These are phyloP conservation scores for Gryon sp. DNA, from an alignment of 1,140 invertebrate genomes.

Conservation along the genomic window DNA sequence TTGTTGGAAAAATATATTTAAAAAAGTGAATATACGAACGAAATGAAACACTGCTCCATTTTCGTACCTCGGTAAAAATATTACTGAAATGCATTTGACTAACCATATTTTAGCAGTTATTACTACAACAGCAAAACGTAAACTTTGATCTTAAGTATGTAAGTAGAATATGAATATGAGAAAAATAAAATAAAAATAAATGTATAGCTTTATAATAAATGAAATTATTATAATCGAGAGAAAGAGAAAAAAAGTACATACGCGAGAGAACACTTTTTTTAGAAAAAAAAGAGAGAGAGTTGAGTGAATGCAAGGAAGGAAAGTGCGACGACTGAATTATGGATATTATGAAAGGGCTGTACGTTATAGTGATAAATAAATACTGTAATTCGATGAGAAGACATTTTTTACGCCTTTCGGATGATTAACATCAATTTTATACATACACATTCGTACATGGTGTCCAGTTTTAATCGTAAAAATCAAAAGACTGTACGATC, in stretches of 20 bases:
- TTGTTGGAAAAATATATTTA: constrained; percentile 1
- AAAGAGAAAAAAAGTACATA: constrained; percentile 40
- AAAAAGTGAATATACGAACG: constrained; percentile 27
- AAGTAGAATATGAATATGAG: constrained; percentile 75
- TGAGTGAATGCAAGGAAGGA: constrained; percentile 46
- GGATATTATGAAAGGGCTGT: constrained; percentile 77
- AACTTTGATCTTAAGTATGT: constrained; percentile 77
- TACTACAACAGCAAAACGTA: constrained; percentile 71
- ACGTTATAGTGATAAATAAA: constrained; percentile 77
- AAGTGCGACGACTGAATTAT: constrained; percentile 72
- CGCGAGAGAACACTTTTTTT: constrained; percentile 42
- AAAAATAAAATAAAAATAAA: constrained; percentile 67
- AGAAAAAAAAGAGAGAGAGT: constrained; percentile 38
- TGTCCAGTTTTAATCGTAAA: constrained; percentile 44
- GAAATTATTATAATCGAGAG: constrained; percentile 72
- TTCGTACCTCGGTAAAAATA: constrained; percentile 72
- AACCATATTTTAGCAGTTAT: constrained; percentile 74
- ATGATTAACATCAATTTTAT: constrained; percentile 57
- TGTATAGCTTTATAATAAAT: constrained; percentile 78
- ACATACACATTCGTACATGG: constrained; percentile 55
- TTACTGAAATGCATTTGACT: constrained; percentile 75
- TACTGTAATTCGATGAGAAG: constrained; percentile 73
- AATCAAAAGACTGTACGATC: constrained; percentile 27
- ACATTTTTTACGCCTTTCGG: constrained; percentile 50
- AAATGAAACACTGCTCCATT: constrained; percentile 69